These are phyloP conservation scores for Corticium candelabrum DNA, from an alignment of 37 sponge, comb jelly and placozoan genomes.

Conservation along the genomic window DNA sequence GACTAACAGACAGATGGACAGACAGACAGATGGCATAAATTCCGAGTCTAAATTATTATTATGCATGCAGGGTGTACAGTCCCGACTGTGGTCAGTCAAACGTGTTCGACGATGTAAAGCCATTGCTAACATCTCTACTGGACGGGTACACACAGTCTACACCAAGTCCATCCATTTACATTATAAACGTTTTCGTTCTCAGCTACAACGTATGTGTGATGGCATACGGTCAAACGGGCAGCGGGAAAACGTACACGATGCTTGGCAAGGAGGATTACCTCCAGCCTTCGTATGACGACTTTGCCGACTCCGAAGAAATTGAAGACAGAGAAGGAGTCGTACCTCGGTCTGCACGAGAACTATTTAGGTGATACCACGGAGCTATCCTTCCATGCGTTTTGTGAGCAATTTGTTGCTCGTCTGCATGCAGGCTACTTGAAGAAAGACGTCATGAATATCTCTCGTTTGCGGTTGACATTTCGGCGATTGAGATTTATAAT, in stretches of 20 bases:
- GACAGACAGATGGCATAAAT: not conserved
- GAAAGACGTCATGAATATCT: slow-evolving; percentile 13
- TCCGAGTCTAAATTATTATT: not conserved
- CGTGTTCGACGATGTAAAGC: slow-evolving; percentile 46
- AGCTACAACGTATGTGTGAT: slow-evolving; percentile 66
- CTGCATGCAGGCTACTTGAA: slow-evolving; percentile 28
- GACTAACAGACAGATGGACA: too few relatives aligned
- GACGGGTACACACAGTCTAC: slow-evolving; percentile 30
- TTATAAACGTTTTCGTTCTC: not conserved
- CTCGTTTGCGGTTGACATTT: slow-evolving; percentile 10
- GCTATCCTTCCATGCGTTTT: not conserved
- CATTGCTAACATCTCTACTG: slow-evolving; percentile 47
- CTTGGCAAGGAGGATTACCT: slow-evolving; percentile 24
- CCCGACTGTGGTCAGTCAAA: slow-evolving; percentile 10
- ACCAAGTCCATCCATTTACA: not conserved
- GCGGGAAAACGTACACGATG: slow-evolving; percentile 67
- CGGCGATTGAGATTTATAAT: slow-evolving; percentile 53
- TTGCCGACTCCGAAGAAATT: not conserved
- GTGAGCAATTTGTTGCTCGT: not conserved
- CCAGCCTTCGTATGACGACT: not conserved
- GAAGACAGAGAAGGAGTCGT: slow-evolving; percentile 26
- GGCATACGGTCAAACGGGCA: slow-evolving; percentile 70
- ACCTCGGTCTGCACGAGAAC: slow-evolving; percentile 33
- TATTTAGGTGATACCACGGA: slow-evolving; percentile 31
- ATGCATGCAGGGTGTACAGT: slow-evolving; percentile 27